Base-by-base conservation (phyloP, 2,888 invertebrate genomes). In the Gerris lacustris region DNA sequence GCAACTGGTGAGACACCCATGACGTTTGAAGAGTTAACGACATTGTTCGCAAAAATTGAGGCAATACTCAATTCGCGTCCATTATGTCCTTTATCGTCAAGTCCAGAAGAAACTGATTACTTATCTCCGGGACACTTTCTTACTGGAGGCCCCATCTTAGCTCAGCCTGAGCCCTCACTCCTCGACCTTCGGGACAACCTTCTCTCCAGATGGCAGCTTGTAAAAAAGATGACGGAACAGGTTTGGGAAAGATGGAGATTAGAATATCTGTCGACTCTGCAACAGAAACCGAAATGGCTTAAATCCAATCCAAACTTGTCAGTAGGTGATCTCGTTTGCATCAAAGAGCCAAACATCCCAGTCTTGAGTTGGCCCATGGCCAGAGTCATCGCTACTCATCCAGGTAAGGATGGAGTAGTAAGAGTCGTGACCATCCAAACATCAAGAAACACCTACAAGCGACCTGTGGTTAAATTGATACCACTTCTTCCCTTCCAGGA, bases 91-190 rank as follows among this genome's bases (percentile, higher is more conserved):
- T 44, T 78, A 0, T 76, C 77, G 2, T 45, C 72, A 0, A 76
- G 76, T 71, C 73, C 75, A 0, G 63, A 70, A 17, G 76, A 72
- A 63, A 70, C 45, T 1, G 71, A 75, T 43, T 74, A 75, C 1
- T 69, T 79, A 5, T 78, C 78, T 0, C 79, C 79, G 6, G 78
- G 76, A 18, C 78, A 79, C 73, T 77, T 78, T 71, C 71, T 79
- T 0, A 72, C 77, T n/a, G 77, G 76, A 7, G 17, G 45, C 43
- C 67, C 77, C 6, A 70, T 76, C 0, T 69, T 44, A 6, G 67
- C 69, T 0, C 67, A 77, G 0, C 77, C 77, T 7, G 76, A 76
- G 44, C 75, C 77, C 5, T 55, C 71, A 6, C 44, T 77, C 0
- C 6, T 44, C 0, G 73, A 77, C 0, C 5, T 17, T 1, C 68